Evolutionary conservation across 1,140 invertebrate genomes (phyloP).

Genomic region (Sminthurinus signatus): DNA sequence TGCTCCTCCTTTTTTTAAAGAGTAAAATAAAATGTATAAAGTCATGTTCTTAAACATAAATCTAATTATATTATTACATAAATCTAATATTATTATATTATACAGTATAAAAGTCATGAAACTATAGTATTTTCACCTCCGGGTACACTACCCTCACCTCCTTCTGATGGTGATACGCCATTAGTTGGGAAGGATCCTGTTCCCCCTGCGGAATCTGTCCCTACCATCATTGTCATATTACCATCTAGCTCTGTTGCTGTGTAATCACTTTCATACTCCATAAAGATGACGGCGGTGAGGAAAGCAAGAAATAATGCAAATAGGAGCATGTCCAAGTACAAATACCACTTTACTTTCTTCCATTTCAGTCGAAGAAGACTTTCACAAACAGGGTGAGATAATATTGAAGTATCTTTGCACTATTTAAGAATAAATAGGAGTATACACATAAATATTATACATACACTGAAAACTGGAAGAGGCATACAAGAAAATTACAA

Average conservation of each 20-base stretch:
- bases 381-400: constrained; percentile 42
- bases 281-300: constrained; percentile 42
- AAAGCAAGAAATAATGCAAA: constrained; percentile 42
- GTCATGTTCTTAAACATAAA: too few relatives aligned
- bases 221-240: constrained; percentile 22
- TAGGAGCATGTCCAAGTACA: constrained; percentile 42
- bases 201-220: too few relatives aligned
- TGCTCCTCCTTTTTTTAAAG: background rate
- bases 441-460: too few relatives aligned
- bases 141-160: too few relatives aligned
- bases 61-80: too few relatives aligned
- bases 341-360: constrained; percentile 43
- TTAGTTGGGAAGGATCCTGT: background rate
- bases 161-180: background rate
- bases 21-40: too few relatives aligned
- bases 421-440: too few relatives aligned
- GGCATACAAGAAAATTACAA: too few relatives aligned
- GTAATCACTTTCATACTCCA: constrained; percentile 41
- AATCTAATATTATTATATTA: too few relatives aligned
- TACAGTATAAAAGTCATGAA: too few relatives aligned
- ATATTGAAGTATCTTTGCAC: constrained; percentile 38
- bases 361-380: constrained; percentile 40
- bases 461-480: too few relatives aligned
- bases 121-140: too few relatives aligned
- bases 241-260: constrained; percentile 11